A percentile compares a stretch with the other conserved stretches of the same genome.
Conservation (phyloP, 2,797 vertebrate species). For the Ceryle rudis region DNA sequence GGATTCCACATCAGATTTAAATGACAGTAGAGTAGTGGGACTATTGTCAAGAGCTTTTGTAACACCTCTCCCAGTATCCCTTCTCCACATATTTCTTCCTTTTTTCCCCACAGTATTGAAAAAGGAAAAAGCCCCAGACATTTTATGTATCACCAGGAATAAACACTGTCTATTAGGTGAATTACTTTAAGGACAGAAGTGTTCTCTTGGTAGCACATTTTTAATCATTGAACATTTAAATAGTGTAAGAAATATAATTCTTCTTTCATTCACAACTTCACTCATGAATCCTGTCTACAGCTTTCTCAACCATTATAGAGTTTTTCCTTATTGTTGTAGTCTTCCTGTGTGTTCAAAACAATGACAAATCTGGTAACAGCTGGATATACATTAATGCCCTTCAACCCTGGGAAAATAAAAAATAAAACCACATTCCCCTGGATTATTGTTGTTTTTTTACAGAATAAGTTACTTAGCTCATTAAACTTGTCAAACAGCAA, state of each 20-base stretch:
- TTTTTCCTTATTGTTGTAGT: background rate
- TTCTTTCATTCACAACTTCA: background rate
- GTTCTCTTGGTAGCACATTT: background rate
- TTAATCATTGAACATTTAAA: background rate
- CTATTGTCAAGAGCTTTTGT: background rate
- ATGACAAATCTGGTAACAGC: background rate
- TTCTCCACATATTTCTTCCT: background rate
- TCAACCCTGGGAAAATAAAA: background rate
- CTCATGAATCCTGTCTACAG: background rate
- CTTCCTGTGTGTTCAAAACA: background rate
- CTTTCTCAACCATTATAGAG: background rate
- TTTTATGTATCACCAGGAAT: background rate
- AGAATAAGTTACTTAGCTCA: conserved; percentile 47
- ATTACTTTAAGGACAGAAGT: background rate
- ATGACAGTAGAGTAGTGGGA: background rate
- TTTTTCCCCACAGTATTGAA: background rate
- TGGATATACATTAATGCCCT: background rate
- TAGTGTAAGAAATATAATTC: background rate
- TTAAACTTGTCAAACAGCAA: conserved; percentile 68
- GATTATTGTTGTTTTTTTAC: background rate
- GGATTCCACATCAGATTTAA: background rate
- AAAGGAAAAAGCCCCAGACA: background rate
- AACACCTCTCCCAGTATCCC: background rate
- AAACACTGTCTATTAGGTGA: background rate
- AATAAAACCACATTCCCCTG: background rate